phyloP scores from a whole-genome alignment of 2,888 invertebrate species.

The Alloscopus bannaensis region DNA sequence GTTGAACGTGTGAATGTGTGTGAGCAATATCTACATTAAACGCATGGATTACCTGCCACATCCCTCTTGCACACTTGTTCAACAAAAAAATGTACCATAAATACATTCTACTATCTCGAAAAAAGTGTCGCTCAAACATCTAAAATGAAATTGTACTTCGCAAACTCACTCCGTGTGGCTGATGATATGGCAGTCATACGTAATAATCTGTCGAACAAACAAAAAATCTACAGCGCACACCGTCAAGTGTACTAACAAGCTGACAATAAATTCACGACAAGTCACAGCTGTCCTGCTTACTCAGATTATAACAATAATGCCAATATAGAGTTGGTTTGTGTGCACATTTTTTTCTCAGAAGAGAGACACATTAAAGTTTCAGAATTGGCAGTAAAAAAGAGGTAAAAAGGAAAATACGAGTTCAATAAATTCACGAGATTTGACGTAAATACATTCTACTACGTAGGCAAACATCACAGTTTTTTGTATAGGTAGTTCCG shows the following conservation, averaged over 20 bases:
- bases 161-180: too few species aligned
- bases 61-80: conserved; percentile 19
- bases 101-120: too few species aligned
- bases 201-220: conserved; percentile 38
- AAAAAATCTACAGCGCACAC: conserved; percentile 28
- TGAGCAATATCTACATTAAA: conserved; percentile 33
- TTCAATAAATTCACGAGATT: conserved; percentile 40
- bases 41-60: conserved; percentile 35
- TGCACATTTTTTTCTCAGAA: conserved; percentile 53
- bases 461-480: conserved; percentile 7
- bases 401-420: conserved; percentile 25
- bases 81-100: too few species aligned
- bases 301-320: conserved; percentile 40
- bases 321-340: conserved; percentile 35
- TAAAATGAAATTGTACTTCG: too few species aligned
- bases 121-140: too few species aligned
- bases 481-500: too few species aligned
- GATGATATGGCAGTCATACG: conserved; percentile 15
- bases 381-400: conserved; percentile 33
- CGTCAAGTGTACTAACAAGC: conserved; percentile 55
- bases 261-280: conserved; percentile 63
- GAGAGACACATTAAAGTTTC: conserved; percentile 48
- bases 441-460: conserved; percentile 26
- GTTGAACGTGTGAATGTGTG: conserved; percentile 2
- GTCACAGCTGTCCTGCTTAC: conserved; percentile 58